Percentiles rank a stretch among this genome's conserved stretches.
Conservation (phyloP, 2,888 invertebrate species). For the Atrina japonica region DNA sequence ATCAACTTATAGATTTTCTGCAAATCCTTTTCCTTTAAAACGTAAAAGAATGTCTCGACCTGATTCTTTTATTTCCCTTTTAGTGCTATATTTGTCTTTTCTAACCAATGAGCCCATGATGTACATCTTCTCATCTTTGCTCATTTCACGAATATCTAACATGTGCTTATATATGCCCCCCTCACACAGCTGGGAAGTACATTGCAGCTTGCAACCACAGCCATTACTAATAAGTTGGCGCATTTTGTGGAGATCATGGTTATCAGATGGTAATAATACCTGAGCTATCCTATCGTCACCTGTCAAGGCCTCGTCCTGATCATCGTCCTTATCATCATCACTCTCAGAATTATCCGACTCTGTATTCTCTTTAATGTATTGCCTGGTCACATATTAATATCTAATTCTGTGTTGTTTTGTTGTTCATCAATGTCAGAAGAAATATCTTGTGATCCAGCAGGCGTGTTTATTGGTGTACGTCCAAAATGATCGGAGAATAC, state of each 20-base stretch:
- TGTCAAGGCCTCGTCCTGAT: neutral
- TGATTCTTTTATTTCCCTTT: slow-evolving; percentile 5
- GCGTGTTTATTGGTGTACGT: neutral
- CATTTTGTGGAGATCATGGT: neutral
- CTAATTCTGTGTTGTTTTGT: too few species aligned
- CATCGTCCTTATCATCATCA: neutral
- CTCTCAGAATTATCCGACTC: too few species aligned
- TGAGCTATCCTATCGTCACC: neutral
- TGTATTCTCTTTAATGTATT: too few species aligned
- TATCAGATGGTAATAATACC: neutral
- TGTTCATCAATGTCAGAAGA: neutral
- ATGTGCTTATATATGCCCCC: neutral
- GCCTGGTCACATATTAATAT: too few species aligned
- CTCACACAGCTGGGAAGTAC: too few species aligned
- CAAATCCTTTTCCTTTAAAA: slow-evolving; percentile 8
- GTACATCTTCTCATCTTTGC: neutral
- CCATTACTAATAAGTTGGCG: neutral
- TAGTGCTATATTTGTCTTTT: neutral
- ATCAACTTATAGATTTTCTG: slow-evolving; percentile 2
- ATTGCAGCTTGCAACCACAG: too few species aligned
- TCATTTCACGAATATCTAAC: slow-evolving; percentile 1
- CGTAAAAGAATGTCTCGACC: slow-evolving; percentile 6
- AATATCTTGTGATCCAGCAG: neutral
- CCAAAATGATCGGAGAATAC: neutral
- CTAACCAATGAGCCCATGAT: slow-evolving; percentile 5